Base-by-base conservation (phyloP, 2,888 invertebrate species). In the Microplitis deprimator region DNA sequence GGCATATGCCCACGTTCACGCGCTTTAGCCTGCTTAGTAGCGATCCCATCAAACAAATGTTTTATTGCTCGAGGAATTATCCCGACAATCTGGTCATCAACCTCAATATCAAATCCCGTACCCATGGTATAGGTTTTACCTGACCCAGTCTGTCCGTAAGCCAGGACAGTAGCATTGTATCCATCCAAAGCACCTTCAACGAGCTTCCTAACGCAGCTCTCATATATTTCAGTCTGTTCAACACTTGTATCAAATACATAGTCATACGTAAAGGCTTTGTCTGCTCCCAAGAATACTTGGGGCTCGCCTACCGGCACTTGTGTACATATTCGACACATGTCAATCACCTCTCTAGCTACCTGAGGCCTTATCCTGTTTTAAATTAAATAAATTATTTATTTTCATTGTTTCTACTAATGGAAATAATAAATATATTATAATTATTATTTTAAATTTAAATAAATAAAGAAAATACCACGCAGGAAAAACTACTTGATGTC, bases 91-190 rank as follows among this genome's bases (percentile, higher is more conserved):
- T 68, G 81, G 17, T 89, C 88, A 68, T 88, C 89, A 67, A 89
- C 84, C 81, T 89, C 89, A 81, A 92, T 93, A 85, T 98, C 98
- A 91, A 98, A 98, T 5, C 98, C 98, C 16, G 98, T 98, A 75
- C 99, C 99, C 98, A 99, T 99, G 2, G 98, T 98, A 90, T 97
- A 98, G 0, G 99, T 99, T 91, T 99, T 99, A 2, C 99, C 99
- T 61, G 98, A 98, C 2, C 99, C 99, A 68, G 99, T 99, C 94
- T 97, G 92, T 8, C 89, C 89, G 67, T 90, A 90, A 0, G 99
- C 99, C 85, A 99, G 92, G 64, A 99, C 96, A 10, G 99, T 99
- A 16, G 98, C 99, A 92, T 99, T 99, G 91, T 97, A 98, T 77
- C 99, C 99, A 86, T 97, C 96, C 77, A 99, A 93, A 7, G 98